Conservation (phyloP, 2,113 vertebrate species). For the Tragulus kanchil region DNA sequence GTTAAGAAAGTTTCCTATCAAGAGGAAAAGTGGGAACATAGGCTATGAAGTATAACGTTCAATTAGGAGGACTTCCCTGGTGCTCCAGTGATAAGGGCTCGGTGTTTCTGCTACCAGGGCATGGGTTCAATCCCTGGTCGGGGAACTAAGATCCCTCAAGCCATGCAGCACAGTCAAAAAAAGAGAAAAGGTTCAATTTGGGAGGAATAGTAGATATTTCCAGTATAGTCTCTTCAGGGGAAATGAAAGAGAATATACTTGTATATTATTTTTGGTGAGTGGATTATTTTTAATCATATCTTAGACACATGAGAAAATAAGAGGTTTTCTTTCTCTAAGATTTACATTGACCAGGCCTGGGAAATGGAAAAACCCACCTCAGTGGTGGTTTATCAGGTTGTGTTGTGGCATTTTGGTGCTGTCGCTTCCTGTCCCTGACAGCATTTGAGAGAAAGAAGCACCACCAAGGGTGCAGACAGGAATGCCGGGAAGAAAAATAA, state of each 20-base stretch:
- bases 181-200: neutral
- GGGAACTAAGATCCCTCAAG: neutral
- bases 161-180: neutral
- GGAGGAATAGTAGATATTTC: neutral
- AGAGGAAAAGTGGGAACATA: neutral
- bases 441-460: neutral
- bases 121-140: neutral
- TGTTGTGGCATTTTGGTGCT: neutral
- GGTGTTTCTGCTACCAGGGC: neutral
- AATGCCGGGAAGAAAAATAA: neutral
- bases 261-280: neutral
- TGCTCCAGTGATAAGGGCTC: neutral
- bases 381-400: neutral
- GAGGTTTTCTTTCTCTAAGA: neutral
- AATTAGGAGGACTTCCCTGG: neutral
- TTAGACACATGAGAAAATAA: conserved; percentile 12
- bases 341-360: neutral
- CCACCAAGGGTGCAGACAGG: neutral
- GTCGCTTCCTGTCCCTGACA: neutral
- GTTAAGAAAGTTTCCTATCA: neutral
- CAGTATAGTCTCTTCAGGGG: neutral
- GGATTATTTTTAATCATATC: neutral
- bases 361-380: neutral
- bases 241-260: conserved; percentile 12
- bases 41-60: neutral